These are phyloP conservation scores for Drosophila formosana DNA, from an alignment of 2,888 invertebrate genomes.

Conservation along the genomic window DNA sequence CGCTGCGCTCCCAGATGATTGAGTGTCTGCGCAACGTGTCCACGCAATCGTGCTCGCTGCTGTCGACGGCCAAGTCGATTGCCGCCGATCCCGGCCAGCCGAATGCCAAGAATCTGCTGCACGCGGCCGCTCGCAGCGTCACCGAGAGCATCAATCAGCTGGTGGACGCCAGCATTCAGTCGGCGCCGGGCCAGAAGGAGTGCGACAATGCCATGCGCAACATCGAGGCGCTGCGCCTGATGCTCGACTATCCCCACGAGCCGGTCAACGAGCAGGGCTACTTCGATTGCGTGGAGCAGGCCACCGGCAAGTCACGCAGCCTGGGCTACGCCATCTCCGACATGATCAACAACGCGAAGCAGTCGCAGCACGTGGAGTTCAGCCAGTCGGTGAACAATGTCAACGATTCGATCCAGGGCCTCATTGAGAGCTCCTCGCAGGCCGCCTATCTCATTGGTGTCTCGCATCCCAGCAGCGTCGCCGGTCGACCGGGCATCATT, in stretches of 20 bases:
- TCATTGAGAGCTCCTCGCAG: constrained; percentile 97
- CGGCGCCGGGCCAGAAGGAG: constrained; percentile 98
- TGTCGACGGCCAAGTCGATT: constrained; percentile 94
- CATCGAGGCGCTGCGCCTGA: constrained; percentile 93
- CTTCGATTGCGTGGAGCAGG: constrained; percentile 96
- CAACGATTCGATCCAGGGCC: constrained; percentile 94
- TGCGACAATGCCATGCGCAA: constrained; percentile 97
- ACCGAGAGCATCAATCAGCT: constrained; percentile 97
- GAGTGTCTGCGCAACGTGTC: constrained; percentile 95
- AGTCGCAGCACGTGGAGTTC: constrained; percentile 93
- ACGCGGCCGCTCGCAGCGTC: constrained; percentile 94
- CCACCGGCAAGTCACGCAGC: constrained; percentile 94
- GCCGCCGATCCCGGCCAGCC: constrained; percentile 95
- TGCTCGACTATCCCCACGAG: constrained; percentile 94
- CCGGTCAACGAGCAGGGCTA: constrained; percentile 95
- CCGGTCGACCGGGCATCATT: constrained; percentile 94
- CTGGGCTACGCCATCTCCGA: constrained; percentile 96
- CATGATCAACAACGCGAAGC: constrained; percentile 96
- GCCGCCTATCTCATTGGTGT: constrained; percentile 97
- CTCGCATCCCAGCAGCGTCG: constrained; percentile 94
- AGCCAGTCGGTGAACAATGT: constrained; percentile 93
- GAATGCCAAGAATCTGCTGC: constrained; percentile 95
- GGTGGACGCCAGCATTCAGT: constrained; percentile 90
- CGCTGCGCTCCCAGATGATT: constrained; percentile 92
- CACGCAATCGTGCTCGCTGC: constrained; percentile 93